Percentiles rank a stretch among this genome's conserved stretches.
Evolutionary conservation across 2,113 vertebrate genomes (phyloP).

Genomic region (Tor tambroides): DNA sequence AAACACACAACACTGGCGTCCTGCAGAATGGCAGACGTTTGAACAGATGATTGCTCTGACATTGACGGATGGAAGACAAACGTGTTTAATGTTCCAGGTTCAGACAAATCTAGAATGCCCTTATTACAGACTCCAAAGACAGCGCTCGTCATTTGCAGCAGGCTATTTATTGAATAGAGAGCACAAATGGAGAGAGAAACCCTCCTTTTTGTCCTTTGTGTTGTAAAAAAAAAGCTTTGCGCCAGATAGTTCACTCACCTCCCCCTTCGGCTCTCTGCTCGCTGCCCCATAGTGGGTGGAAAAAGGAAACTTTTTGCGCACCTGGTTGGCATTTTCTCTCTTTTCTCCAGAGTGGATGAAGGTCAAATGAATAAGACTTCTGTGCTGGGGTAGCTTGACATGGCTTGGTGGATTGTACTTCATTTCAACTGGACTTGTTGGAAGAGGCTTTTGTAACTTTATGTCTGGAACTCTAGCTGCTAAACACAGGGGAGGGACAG

Average conservation of each 20-base stretch:
- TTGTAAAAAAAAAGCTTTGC: conserved; percentile 35
- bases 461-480: neutral
- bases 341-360: conserved; percentile 48
- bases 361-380: conserved; percentile 61
- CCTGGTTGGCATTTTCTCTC: conserved; percentile 58
- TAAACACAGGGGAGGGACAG: conserved; percentile 22
- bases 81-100: conserved; percentile 47
- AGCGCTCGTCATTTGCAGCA: neutral
- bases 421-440: conserved; percentile 39
- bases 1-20: conserved; percentile 53
- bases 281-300: neutral
- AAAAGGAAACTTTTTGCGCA: conserved; percentile 39
- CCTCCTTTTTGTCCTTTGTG: neutral
- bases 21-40: conserved; percentile 63
- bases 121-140: conserved; percentile 41
- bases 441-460: conserved; percentile 54
- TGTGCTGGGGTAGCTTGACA: conserved; percentile 53
- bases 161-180: conserved; percentile 2
- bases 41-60: conserved; percentile 66
- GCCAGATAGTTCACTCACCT: conserved; percentile 44
- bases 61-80: conserved; percentile 62
- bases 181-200: conserved; percentile 9
- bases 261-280: neutral
- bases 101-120: conserved; percentile 36
- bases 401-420: conserved; percentile 52